A percentile compares a stretch with the other conserved stretches of the same genome.
phyloP scores from a whole-genome alignment of 2,113 vertebrate genomes.

The Ardeotis arabs region DNA sequence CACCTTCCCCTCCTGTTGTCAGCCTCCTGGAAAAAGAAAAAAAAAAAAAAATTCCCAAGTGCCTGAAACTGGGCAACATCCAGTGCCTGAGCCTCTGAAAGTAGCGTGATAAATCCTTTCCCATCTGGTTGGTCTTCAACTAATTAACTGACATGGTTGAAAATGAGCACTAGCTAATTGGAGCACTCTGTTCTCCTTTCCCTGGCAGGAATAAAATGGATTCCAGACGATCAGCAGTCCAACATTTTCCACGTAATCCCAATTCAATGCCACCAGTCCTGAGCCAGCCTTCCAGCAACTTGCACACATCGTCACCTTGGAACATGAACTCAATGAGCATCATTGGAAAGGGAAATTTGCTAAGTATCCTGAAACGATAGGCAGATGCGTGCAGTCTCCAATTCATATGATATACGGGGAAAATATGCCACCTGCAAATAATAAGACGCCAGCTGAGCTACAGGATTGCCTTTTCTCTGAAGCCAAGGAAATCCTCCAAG shows the following conservation, averaged over 20 bases:
- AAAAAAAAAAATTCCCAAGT: not conserved
- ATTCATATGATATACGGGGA: not conserved
- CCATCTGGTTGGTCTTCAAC: constrained; percentile 21
- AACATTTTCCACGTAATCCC: not conserved
- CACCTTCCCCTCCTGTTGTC: not conserved
- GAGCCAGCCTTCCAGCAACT: not conserved
- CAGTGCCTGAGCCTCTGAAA: not conserved
- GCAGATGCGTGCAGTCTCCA: not conserved
- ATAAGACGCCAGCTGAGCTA: not conserved
- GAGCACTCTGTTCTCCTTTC: not conserved
- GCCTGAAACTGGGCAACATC: not conserved
- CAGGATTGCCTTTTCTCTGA: not conserved
- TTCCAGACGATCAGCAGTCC: not conserved
- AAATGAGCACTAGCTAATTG: constrained; percentile 36
- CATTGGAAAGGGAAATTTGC: not conserved
- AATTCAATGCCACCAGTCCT: not conserved
- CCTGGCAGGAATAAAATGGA: not conserved
- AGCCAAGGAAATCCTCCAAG: not conserved
- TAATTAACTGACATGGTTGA: constrained; percentile 29
- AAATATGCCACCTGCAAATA: not conserved
- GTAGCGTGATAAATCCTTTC: not conserved
- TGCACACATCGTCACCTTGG: not conserved
- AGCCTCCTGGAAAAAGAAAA: not conserved
- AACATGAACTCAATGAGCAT: not conserved
- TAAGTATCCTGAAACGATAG: not conserved